These are phyloP conservation scores for Pteronura brasiliensis DNA, from an alignment of 2,113 vertebrate genomes.

Conservation along the genomic window DNA sequence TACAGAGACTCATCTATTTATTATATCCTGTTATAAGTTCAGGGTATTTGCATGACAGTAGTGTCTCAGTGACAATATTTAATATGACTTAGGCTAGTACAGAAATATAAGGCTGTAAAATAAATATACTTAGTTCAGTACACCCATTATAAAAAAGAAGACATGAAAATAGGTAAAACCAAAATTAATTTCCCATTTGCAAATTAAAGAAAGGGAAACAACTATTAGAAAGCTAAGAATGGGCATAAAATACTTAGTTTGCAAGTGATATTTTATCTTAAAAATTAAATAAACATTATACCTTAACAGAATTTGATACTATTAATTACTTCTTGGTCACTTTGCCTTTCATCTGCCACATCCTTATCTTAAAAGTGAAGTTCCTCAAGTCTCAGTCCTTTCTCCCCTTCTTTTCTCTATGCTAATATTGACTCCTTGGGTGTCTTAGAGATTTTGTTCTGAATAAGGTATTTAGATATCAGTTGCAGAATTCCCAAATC, in stretches of 20 bases:
- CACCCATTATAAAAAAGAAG: background rate
- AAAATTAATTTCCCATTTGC: background rate
- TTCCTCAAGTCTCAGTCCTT: background rate
- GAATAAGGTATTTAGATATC: background rate
- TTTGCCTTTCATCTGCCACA: background rate
- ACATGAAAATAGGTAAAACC: background rate
- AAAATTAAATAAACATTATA: background rate
- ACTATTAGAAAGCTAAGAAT: background rate
- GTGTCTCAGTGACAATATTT: background rate
- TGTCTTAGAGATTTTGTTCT: background rate
- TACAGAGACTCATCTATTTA: background rate
- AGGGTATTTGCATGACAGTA: background rate
- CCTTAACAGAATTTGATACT: background rate
- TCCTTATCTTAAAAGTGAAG: background rate
- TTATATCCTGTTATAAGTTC: background rate
- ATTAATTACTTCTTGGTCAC: background rate
- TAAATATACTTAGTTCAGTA: background rate
- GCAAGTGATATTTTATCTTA: background rate
- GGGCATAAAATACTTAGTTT: background rate
- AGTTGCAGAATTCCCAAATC: background rate
- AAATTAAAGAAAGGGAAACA: background rate
- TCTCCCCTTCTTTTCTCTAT: background rate
- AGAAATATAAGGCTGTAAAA: background rate
- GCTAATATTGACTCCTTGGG: background rate
- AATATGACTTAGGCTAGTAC: background rate